Evolutionary conservation across 2,888 invertebrate species (phyloP), one percentile per base, ranked within the genome.

Genomic region (Clusia tigrina): DNA sequence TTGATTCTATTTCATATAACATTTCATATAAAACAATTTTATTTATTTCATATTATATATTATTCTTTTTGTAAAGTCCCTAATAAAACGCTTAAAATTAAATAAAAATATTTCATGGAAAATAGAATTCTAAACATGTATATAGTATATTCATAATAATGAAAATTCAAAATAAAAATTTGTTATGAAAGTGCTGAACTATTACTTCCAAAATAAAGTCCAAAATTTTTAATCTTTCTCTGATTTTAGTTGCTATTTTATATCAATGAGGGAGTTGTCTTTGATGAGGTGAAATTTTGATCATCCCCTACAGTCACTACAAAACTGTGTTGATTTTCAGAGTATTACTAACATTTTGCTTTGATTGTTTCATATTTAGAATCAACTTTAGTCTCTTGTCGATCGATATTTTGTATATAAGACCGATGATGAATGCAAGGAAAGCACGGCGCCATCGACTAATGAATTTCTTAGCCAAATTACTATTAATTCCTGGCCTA

Each of bases 361-460:
- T 42, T 42, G 3, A 15, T 42, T 42, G 9, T 15, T 42, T 42
- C 42, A 15, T 15, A 2, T n/a, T 42, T 42, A 17, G 9, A 3
- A 3, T 42, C 42, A 10, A 10, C 42, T 15, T 48, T 48, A 17
- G 10, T 6, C 42, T 15, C n/a, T 6, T n/a, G 42, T 17, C n/a
- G 42, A 42, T 42, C 42, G 9, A 42, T 42, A 42, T 15, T 6
- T 15, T 6, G 32, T 6, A n/a, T 42, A 42, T 12, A 42, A n/a
- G 20, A 20, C 48, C 48, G 38, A 71, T 77, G 79, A 78, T 78
- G 78, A 78, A 78, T 78, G 78, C 72, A 65, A 62, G 63, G 66
- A 62, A 67, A 54, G 69, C 76, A 77, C 78, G 76, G 73, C 71
- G 62, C 22, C 52, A 38, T 26, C 58, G 48, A 23, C 25, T 6